A percentile compares a stretch with the other conserved stretches of the same genome.
Evolutionary conservation across 2,888 invertebrate genomes (phyloP).

Genomic region (Epinotia ramella): DNA sequence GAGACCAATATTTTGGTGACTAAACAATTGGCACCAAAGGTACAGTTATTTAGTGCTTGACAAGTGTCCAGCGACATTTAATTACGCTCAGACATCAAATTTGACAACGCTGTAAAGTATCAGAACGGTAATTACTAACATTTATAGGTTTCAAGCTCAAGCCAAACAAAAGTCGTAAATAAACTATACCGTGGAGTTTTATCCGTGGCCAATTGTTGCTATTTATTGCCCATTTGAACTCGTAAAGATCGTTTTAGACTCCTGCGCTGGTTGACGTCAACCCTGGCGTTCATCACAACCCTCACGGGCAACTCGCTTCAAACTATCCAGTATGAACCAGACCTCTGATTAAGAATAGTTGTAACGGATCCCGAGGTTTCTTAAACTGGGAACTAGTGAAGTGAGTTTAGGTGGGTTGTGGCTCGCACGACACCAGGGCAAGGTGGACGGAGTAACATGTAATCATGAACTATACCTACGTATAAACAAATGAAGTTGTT

Average conservation of each 20-base stretch:
- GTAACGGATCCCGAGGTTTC: background rate
- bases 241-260: constrained; percentile 46
- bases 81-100: constrained; percentile 5
- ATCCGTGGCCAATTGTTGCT: constrained; percentile 40
- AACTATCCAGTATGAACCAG: background rate
- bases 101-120: constrained; percentile 32
- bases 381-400: background rate
- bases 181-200: constrained; percentile 39
- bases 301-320: background rate
- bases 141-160: constrained; percentile 18
- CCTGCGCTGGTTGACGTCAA: constrained; percentile 41
- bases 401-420: background rate
- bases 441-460: constrained; percentile 19
- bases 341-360: no score
- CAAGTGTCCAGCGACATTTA: background rate
- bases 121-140: constrained; percentile 17
- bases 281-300: background rate
- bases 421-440: constrained; percentile 13
- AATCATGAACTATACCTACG: constrained; percentile 15
- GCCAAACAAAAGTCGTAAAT: constrained; percentile 37
- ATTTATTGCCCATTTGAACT: constrained; percentile 45
- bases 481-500: constrained; percentile 10
- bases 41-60: background rate
- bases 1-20: background rate
- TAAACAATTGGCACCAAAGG: background rate